A percentile compares a stretch with the other conserved stretches of the same genome.
Evolutionary conservation across 2,797 vertebrate species (phyloP).

Genomic region (Onychomys torridus): DNA sequence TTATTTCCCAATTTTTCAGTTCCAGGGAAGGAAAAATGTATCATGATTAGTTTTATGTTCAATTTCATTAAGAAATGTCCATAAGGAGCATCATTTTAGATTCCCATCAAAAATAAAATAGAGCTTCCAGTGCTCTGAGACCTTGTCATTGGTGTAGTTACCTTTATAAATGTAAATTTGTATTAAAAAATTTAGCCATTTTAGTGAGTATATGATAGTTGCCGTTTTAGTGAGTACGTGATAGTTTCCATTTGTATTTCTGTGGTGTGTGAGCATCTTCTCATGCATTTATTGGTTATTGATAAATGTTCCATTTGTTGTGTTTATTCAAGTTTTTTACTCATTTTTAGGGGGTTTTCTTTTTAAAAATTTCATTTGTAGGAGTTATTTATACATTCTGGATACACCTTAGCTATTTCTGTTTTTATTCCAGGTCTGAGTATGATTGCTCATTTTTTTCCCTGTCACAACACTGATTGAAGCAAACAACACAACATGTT

Average conservation of each 20-base stretch:
- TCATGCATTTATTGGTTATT: not conserved
- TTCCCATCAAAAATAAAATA: not conserved
- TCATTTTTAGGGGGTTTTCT: not conserved
- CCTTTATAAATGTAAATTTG: not conserved
- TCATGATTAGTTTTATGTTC: slow-evolving; percentile 48
- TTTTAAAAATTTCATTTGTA: slow-evolving; percentile 14
- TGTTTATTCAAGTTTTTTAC: slow-evolving; percentile 6
- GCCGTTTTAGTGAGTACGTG: not conserved
- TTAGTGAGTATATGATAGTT: not conserved
- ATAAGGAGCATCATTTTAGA: not conserved
- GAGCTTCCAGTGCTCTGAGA: not conserved
- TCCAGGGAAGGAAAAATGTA: slow-evolving; percentile 24
- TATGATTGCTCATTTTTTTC: slow-evolving; percentile 41
- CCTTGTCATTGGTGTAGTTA: not conserved
- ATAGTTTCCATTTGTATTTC: not conserved
- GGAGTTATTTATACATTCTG: slow-evolving; percentile 36
- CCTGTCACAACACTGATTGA: slow-evolving; percentile 88
- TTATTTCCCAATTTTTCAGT: slow-evolving; percentile 4
- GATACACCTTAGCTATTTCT: slow-evolving; percentile 12
- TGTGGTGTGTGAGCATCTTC: not conserved
- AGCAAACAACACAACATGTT: slow-evolving; percentile 86
- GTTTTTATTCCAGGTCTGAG: not conserved
- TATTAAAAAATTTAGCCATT: not conserved
- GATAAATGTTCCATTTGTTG: not conserved
- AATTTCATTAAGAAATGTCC: slow-evolving; percentile 63